phyloP scores from a whole-genome alignment of 2,797 vertebrate genomes.

The Enteromius argenteus region DNA sequence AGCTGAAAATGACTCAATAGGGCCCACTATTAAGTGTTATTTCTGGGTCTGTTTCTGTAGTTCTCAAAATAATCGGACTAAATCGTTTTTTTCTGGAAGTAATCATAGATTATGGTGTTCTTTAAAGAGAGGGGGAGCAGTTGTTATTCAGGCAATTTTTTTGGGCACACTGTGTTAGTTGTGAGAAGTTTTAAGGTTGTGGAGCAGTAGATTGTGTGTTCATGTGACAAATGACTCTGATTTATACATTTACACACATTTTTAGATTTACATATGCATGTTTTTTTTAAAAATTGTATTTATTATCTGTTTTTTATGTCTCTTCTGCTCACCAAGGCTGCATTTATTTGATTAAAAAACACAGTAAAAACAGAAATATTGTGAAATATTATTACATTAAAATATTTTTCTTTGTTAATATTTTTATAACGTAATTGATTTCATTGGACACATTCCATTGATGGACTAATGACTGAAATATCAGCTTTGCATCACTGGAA shows the following conservation, averaged over 20 bases:
- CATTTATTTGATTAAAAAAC: background rate
- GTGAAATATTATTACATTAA: background rate
- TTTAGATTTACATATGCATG: too few relatives aligned
- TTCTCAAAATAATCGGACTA: background rate
- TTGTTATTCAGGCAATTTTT: background rate
- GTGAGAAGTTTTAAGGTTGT: background rate
- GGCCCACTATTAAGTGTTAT: background rate
- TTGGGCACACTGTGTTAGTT: too few relatives aligned
- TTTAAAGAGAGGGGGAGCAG: conserved; percentile 1
- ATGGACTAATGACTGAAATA: background rate
- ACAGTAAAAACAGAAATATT: background rate
- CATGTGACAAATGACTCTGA: background rate
- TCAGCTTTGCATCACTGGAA: background rate
- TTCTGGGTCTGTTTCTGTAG: background rate
- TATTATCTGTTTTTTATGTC: background rate
- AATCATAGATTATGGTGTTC: background rate
- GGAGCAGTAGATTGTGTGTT: background rate
- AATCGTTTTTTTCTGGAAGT: conserved; percentile 7
- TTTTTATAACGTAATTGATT: background rate
- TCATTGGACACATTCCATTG: background rate
- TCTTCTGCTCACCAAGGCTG: background rate
- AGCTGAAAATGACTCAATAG: background rate
- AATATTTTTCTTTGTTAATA: background rate
- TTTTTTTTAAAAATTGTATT: background rate
- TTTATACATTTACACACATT: too few relatives aligned